Evolutionary conservation across 92 coral and sea anemone species (phyloP).

Genomic region (Siderastrea radians): DNA sequence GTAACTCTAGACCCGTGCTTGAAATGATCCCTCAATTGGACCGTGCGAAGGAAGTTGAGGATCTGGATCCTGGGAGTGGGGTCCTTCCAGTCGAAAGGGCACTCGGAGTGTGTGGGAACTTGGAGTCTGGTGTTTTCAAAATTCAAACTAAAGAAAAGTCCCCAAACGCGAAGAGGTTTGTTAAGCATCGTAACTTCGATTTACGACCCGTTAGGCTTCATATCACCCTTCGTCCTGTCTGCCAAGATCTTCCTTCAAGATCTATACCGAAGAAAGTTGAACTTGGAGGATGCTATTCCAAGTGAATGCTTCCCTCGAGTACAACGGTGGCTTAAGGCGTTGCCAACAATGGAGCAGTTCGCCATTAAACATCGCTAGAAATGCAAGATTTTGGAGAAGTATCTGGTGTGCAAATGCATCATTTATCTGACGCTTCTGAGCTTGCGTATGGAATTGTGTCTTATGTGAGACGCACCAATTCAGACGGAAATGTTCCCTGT

Average conservation of each 20-base stretch:
- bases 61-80: constrained; percentile 17
- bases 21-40: constrained; percentile 20
- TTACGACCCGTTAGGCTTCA: neutral
- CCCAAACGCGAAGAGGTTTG: constrained; percentile 54
- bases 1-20: constrained; percentile 27
- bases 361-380: neutral
- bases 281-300: neutral
- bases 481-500: constrained; percentile 18
- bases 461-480: neutral
- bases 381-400: neutral
- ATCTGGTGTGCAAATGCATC: constrained; percentile 8
- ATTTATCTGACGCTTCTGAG: constrained; percentile 35
- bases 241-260: neutral
- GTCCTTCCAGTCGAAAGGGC: constrained; percentile 39
- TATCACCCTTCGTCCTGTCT: neutral
- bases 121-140: constrained; percentile 22
- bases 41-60: constrained; percentile 30
- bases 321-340: constrained; percentile 19
- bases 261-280: neutral
- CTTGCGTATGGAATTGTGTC: constrained; percentile 28
- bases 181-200: neutral
- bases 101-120: constrained; percentile 46
- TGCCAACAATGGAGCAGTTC: constrained; percentile 3
- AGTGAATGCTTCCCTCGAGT: neutral
- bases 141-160: constrained; percentile 44